Percentiles rank a stretch among this genome's conserved stretches.
Evolutionary conservation across 1,140 invertebrate genomes (phyloP).

Genomic region (Cotesia chilonis): DNA sequence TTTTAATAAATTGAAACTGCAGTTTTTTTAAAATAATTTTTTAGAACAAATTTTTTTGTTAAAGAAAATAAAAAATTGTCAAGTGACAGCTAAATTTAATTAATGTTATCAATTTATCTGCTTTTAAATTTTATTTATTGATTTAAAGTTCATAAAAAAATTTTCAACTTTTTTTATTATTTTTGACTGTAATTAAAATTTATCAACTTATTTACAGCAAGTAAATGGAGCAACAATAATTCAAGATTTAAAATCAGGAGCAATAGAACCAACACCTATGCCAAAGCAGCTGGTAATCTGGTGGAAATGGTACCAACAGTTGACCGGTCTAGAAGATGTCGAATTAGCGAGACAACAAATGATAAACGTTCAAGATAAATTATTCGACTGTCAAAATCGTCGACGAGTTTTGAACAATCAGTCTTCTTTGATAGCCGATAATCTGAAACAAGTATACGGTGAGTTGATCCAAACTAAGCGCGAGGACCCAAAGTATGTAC

Average conservation of each 20-base stretch:
- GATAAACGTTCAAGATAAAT: conserved; percentile 53
- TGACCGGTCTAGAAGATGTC: conserved; percentile 56
- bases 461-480: conserved; percentile 56
- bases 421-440: conserved; percentile 46
- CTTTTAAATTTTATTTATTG: too few relatives aligned
- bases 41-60: too few relatives aligned
- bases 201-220: conserved; percentile 47
- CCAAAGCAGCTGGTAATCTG: conserved; percentile 52
- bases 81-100: too few relatives aligned
- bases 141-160: too few relatives aligned
- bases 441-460: conserved; percentile 57
- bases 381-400: conserved; percentile 59
- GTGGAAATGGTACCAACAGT: conserved; percentile 61
- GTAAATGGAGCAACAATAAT: conserved; percentile 51
- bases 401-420: conserved; percentile 48
- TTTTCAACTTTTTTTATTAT: too few relatives aligned
- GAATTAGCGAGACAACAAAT: conserved; percentile 55
- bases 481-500: conserved; percentile 60
- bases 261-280: conserved; percentile 48
- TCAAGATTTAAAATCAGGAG: conserved; percentile 49
- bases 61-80: too few relatives aligned
- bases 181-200: neutral
- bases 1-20: too few relatives aligned
- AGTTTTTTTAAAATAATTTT: too few relatives aligned
- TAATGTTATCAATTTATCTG: too few relatives aligned